These are phyloP conservation scores for Quadroppia sp. DNA, from an alignment of 2,888 invertebrate genomes.

Conservation along the genomic window DNA sequence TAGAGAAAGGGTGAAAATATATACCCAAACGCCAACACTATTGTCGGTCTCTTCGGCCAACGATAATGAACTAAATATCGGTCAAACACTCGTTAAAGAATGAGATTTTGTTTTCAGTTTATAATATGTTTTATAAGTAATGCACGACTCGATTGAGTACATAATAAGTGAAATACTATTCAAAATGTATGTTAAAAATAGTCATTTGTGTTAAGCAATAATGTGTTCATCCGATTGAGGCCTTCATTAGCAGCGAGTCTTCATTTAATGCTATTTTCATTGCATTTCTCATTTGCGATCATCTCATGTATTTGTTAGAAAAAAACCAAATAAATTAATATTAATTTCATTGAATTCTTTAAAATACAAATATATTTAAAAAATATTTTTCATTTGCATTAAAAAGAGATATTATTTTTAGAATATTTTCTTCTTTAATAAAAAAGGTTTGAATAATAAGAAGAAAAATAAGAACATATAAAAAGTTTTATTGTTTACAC, in stretches of 20 bases:
- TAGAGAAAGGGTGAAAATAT: too few species aligned
- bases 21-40: not conserved
- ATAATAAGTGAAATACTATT: too few species aligned
- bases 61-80: conserved; percentile 32
- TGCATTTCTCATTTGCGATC: too few species aligned
- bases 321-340: not conserved
- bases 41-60: not conserved
- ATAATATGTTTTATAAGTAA: not conserved
- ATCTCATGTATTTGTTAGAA: too few species aligned
- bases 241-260: not conserved
- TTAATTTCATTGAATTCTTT: not conserved
- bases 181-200: not conserved
- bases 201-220: not conserved
- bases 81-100: conserved; percentile 6
- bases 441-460: not conserved
- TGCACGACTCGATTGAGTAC: conserved; percentile 1
- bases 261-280: not conserved
- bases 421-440: not conserved
- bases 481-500: too few species aligned
- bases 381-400: not conserved
- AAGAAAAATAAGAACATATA: not conserved
- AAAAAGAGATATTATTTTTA: not conserved
- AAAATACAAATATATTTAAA: not conserved
- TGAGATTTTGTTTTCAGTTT: not conserved
- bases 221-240: not conserved